Evolutionary conservation across 1,140 invertebrate species (phyloP).

Genomic region (Agrypnia vestita): DNA sequence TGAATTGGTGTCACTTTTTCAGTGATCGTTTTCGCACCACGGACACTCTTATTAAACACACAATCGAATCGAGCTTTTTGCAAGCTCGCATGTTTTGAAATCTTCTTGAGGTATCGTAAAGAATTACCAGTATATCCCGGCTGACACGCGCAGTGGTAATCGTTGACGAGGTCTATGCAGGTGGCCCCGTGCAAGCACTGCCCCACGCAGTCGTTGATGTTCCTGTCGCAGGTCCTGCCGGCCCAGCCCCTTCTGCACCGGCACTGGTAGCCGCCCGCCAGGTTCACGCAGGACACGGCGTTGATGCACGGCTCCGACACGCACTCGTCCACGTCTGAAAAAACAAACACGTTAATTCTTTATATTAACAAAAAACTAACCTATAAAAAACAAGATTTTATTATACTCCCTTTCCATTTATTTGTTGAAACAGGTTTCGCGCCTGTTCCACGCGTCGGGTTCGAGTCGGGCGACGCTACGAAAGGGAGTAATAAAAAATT

Average conservation of each 20-base stretch:
- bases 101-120: not conserved
- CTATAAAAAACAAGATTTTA: too few relatives aligned
- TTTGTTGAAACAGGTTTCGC: too few relatives aligned
- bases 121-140: slow-evolving; percentile 83
- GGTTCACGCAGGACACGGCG: slow-evolving; percentile 84
- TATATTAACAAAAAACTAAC: too few relatives aligned
- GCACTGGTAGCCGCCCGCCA: slow-evolving; percentile 88
- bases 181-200: slow-evolving; percentile 91
- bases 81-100: too few relatives aligned
- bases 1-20: too few relatives aligned
- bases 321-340: slow-evolving; percentile 80
- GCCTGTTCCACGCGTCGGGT: too few relatives aligned
- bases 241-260: slow-evolving; percentile 89
- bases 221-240: slow-evolving; percentile 88
- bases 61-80: too few relatives aligned
- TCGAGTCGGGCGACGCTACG: too few relatives aligned
- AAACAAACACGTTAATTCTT: not conserved
- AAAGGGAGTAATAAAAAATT: too few relatives aligned
- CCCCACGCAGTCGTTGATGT: slow-evolving; percentile 91
- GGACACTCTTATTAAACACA: too few relatives aligned
- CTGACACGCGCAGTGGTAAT: slow-evolving; percentile 87
- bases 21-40: too few relatives aligned
- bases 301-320: slow-evolving; percentile 84
- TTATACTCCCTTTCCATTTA: too few relatives aligned
- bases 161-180: slow-evolving; percentile 88